Base-by-base conservation (phyloP, 2,113 vertebrate genomes). In the Xerus inauris region DNA sequence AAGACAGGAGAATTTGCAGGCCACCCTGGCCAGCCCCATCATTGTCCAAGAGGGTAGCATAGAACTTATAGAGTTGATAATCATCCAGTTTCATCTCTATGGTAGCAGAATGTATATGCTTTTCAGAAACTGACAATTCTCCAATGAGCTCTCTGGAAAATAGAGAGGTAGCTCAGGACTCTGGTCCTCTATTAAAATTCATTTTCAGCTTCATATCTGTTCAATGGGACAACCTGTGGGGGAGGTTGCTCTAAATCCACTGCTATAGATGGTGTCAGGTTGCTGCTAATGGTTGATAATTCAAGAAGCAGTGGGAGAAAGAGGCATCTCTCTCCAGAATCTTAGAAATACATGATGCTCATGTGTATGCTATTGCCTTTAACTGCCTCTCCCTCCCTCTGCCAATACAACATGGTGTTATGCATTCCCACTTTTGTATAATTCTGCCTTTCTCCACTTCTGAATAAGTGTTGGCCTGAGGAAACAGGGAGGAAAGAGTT, bases 71-170 rank as follows among this genome's bases (percentile, higher is more conserved):
- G 84, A 72, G n/a, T 32, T 79, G 32, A 42, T 38, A 59, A 62
- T 32, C 14, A 49, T 62, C 35, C 9, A 40, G 2, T 87, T 76
- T 83, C 89, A 11, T 72, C 65, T 79, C 1, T 94, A 45, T 59
- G 9, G 13, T 38, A 54, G 22, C 85, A 14, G 26, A 59, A 57
- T 86, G 71, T 51, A 22, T 57, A 54, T 16, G 40, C 19, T 85
- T 94, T 65, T 42, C 71, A 82, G 92, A 96, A 84, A 89, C 38
- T 65, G 84, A 80, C 87, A 94, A 62, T 92, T 95, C 42, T 26
- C 40, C 49, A 92, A 0, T 73, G 71, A 86, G 47, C 81, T 90
- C 13, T 90, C 40, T 49, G 65, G 84, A 90, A 94, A 94, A 80
- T 76, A 45, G 16, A 22, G 51, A 83, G 19, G 87, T 80, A 97